Base-by-base conservation (phyloP, 2,113 vertebrate species). In the Elaphurus davidianus region DNA sequence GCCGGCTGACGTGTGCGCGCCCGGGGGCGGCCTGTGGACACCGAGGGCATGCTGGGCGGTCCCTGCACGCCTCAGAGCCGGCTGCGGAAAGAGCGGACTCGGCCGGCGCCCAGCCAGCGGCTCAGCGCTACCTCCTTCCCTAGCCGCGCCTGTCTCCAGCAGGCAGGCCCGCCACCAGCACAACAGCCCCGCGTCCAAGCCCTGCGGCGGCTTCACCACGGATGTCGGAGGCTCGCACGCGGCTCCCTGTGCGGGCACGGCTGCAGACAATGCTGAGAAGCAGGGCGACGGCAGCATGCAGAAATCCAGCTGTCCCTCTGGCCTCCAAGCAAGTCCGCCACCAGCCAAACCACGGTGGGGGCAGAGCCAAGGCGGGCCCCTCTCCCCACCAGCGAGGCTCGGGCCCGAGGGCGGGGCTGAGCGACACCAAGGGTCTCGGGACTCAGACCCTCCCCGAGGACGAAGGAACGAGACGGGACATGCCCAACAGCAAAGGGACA, bases 161-260 rank as follows among this genome's bases (percentile, higher is more conserved):
- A 54, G 50, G 81, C 50, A 36, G 21, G 19, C 25, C 50, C 0
- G 1, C 30, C 10, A 0, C 33, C 50, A 7, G 19, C 16, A 21
- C 19, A 9, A 40, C 74, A 27, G 7, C 3, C 23, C 71, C 3
- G 0, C 6, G 0, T 7, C n/a, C 67, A 40, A 40, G 40, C 67
- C n/a, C 19, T 13, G 19, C 43, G 7, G 28, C 5, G 9, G 28
- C 9, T 13, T 40, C 78, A 5, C 47, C 28, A 0, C 1, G 16
- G 6, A 30, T 0, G 4, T 1, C 6, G 6, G 7, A 1, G 17
- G 27, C 7, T 23, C 85, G 36, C 79, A 1, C 0, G 14, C 21
- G 7, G 25, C 59, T 5, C 40, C 64, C n/a, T 50, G 27, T 19
- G 78, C 28, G 3, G 78, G 33, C 9, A 1, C 12, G 6, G 71